These are phyloP conservation scores for Tachysurus fulvidraco DNA, from an alignment of 2,113 vertebrate species.

Conservation along the genomic window DNA sequence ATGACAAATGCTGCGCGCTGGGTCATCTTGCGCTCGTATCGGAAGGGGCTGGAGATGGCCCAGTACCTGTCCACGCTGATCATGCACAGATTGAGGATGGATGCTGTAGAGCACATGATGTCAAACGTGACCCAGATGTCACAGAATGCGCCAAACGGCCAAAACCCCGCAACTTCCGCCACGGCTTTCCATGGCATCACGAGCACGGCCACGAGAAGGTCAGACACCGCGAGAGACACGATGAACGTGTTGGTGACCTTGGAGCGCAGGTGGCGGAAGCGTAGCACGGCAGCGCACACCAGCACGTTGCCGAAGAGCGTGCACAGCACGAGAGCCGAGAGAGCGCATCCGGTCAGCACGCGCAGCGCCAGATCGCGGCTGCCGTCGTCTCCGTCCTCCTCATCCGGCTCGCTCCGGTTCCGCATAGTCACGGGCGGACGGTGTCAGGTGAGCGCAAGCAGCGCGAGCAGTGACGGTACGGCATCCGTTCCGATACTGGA, in stretches of 20 bases:
- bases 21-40: slow-evolving; percentile 94
- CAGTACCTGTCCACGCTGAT: slow-evolving; percentile 96
- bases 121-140: slow-evolving; percentile 95
- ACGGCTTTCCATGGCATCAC: slow-evolving; percentile 98
- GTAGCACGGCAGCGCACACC: slow-evolving; percentile 87
- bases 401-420: slow-evolving; percentile 69
- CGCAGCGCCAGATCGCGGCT: slow-evolving; percentile 67
- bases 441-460: slow-evolving; percentile 36
- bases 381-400: slow-evolving; percentile 44
- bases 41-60: slow-evolving; percentile 93
- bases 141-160: slow-evolving; percentile 95
- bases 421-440: slow-evolving; percentile 68
- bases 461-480: neutral
- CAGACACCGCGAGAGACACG: slow-evolving; percentile 89
- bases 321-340: slow-evolving; percentile 87
- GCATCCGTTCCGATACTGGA: neutral
- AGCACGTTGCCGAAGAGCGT: slow-evolving; percentile 89
- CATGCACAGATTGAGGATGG: slow-evolving; percentile 92
- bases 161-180: slow-evolving; percentile 88
- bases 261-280: slow-evolving; percentile 84
- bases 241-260: slow-evolving; percentile 94
- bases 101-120: slow-evolving; percentile 96
- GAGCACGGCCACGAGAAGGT: slow-evolving; percentile 88
- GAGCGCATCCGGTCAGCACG: slow-evolving; percentile 79
- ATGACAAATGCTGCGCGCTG: slow-evolving; percentile 83